These are phyloP conservation scores for Dendroctonus valens DNA, from an alignment of 1,140 invertebrate genomes.

Conservation along the genomic window DNA sequence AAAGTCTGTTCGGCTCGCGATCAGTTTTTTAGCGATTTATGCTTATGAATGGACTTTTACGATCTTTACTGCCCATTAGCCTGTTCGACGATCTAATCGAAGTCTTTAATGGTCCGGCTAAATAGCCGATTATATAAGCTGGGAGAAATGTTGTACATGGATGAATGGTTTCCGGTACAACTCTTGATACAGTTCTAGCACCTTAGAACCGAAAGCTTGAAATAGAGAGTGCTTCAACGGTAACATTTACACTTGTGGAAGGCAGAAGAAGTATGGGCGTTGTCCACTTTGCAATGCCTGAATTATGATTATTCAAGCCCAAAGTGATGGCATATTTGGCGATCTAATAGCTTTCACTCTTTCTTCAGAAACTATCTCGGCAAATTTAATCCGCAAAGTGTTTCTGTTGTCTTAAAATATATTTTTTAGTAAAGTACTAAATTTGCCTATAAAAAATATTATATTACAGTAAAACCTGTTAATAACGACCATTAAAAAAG, in stretches of 20 bases:
- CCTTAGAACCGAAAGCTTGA: constrained; percentile 15
- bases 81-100: constrained; percentile 35
- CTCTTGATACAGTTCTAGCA: constrained; percentile 23
- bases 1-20: constrained; percentile 29
- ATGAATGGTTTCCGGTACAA: constrained; percentile 32
- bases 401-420: too few relatives aligned
- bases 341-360: too few relatives aligned
- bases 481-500: too few relatives aligned
- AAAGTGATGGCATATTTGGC: too few relatives aligned
- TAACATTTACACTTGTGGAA: background rate
- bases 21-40: constrained; percentile 34
- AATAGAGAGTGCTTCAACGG: constrained; percentile 7
- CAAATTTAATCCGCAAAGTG: too few relatives aligned
- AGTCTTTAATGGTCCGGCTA: constrained; percentile 26
- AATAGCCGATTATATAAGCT: constrained; percentile 30
- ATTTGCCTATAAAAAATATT: too few relatives aligned
- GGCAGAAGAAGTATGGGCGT: too few relatives aligned
- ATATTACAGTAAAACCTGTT: too few relatives aligned
- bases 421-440: too few relatives aligned
- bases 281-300: too few relatives aligned
- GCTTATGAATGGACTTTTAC: constrained; percentile 36
- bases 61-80: constrained; percentile 34
- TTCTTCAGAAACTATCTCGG: too few relatives aligned
- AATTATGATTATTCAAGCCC: too few relatives aligned
- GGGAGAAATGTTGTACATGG: constrained; percentile 33